Evolutionary conservation across 2,113 vertebrate species (phyloP).

Genomic region (Pangasianodon gigas): DNA sequence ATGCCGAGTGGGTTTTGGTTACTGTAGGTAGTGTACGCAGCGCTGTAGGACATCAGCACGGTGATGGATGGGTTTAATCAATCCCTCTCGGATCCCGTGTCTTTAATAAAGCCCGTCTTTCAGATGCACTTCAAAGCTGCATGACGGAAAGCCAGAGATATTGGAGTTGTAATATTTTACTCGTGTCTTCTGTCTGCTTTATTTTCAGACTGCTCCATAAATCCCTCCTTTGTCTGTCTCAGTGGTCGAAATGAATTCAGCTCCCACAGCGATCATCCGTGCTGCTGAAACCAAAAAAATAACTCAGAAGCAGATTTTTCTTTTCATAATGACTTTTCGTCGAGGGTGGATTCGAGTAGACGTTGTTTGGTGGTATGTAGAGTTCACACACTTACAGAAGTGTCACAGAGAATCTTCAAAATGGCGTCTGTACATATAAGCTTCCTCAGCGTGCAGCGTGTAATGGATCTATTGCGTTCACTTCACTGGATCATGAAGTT

Average conservation of each 20-base stretch:
- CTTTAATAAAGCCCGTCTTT: conserved; percentile 56
- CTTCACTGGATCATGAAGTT: neutral
- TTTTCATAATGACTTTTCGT: neutral
- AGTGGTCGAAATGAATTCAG: neutral
- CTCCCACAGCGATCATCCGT: neutral
- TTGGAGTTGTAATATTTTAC: conserved; percentile 47
- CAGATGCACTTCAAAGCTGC: conserved; percentile 43
- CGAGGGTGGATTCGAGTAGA: neutral
- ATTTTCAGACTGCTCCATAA: conserved; percentile 18
- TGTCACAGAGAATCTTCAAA: neutral
- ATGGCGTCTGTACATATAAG: neutral
- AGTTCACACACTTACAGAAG: neutral
- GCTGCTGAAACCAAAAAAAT: neutral
- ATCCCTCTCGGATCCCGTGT: conserved; percentile 58
- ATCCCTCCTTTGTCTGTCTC: conserved; percentile 17
- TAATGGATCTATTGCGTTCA: neutral
- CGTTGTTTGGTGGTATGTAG: neutral
- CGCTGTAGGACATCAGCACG: conserved; percentile 36
- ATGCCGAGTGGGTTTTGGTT: conserved; percentile 48
- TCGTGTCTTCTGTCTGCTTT: conserved; percentile 6
- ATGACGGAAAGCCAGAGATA: conserved; percentile 8
- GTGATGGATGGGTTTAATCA: conserved; percentile 75
- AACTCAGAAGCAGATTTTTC: neutral
- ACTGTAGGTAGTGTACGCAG: conserved; percentile 43
- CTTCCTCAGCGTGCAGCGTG: too few relatives aligned